Evolutionary conservation across 2,888 invertebrate genomes (phyloP).

Genomic region (Drosophila colorata): DNA sequence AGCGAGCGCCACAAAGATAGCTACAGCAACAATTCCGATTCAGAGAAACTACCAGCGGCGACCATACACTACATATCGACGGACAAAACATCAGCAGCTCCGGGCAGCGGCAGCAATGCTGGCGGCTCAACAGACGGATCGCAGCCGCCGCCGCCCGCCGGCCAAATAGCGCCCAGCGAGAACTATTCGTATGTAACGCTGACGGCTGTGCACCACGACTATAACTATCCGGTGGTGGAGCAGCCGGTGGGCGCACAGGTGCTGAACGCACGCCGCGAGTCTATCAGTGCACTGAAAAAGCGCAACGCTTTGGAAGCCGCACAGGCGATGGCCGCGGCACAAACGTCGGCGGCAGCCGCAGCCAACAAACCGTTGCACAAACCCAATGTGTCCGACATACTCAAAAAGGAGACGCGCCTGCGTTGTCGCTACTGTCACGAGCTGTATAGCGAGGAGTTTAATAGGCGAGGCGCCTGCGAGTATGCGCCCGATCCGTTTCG

Average conservation of each 20-base stretch:
- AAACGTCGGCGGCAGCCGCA: constrained; percentile 81
- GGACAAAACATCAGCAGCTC: constrained; percentile 80
- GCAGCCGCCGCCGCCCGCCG: constrained; percentile 49
- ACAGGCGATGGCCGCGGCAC: constrained; percentile 82
- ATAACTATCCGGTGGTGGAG: constrained; percentile 90
- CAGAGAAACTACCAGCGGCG: constrained; percentile 79
- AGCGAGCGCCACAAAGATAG: constrained; percentile 79
- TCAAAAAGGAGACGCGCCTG: constrained; percentile 84
- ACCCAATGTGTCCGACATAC: constrained; percentile 77
- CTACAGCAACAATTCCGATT: constrained; percentile 78
- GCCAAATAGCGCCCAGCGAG: constrained; percentile 86
- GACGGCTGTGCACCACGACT: constrained; percentile 92
- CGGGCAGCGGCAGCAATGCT: constrained; percentile 32
- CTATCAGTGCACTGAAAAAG: constrained; percentile 89
- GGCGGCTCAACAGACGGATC: constrained; percentile 43
- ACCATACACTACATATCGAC: constrained; percentile 88
- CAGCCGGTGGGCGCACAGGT: constrained; percentile 85
- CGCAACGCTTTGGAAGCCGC: constrained; percentile 86
- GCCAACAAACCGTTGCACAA: constrained; percentile 71
- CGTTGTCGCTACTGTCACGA: constrained; percentile 91
- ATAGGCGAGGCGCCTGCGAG: constrained; percentile 93
- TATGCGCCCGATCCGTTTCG: constrained; percentile 94
- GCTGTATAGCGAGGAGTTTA: constrained; percentile 92
- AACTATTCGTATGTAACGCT: constrained; percentile 94
- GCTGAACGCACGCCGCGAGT: constrained; percentile 85